Evolutionary conservation across 2,888 invertebrate genomes (phyloP), one percentile per base, ranked within the genome.

Genomic region (Troides helena): DNA sequence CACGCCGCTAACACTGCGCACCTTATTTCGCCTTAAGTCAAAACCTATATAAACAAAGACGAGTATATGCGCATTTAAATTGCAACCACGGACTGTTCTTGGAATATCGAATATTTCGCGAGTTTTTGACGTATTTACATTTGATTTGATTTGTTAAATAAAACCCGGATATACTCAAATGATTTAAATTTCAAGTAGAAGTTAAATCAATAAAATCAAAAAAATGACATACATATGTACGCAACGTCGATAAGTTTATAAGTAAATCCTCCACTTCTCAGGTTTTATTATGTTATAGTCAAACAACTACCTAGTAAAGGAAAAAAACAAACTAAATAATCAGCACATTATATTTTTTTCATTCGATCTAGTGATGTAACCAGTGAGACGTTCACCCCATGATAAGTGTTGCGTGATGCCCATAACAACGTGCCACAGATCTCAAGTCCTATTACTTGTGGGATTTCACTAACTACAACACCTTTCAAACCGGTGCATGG

Each of bases 81-180:
- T 65, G 69, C 56, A 65, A 21, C 25, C 25, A 63, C 21, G 53
- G 58, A 58, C 59, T 36, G 66, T 60, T 60, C 39, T 58, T 30
- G 61, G 69, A 69, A 69, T 66, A 69, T 57, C 23, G 58, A 69
- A 65, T 43, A 43, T 65, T 36, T 58, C 21, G 59, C 59, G 46
- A 30, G 50, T 63, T 62, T 23, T 62, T 59, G 66, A 70, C 70
- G 50, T 46, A 66, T 66, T 21, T 18, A 23, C 53, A 46, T 58
- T 57, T 53, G 57, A 62, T 62, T 62, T 66, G 50, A 25, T 59
- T 67, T 63, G 66, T 53, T 62, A 66, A 67, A 17, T 67, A 30
- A 66, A 46, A 58, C 1, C 7, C 50, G 50, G 50, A 17, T 18
- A 50, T 50, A 50, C 50, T 17, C 50, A 17, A 50, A 50, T 5